Evolutionary conservation across 2,888 invertebrate genomes (phyloP), one percentile per base, ranked within the genome.

Genomic region (Xestoiulus laeticollis): DNA sequence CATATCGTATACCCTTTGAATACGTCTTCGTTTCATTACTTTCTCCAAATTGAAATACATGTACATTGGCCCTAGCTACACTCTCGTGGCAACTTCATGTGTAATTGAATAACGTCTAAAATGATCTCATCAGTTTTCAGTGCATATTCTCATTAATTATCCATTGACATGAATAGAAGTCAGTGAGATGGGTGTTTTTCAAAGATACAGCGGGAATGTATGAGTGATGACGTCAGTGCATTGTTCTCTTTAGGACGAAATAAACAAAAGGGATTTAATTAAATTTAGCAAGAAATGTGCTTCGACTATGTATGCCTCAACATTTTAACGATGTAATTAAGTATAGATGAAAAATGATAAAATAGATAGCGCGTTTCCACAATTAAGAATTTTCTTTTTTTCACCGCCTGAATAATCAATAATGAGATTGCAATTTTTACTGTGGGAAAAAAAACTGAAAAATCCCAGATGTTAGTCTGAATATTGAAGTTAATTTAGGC

Each of bases 181-280:
- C 22, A 68, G 68, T 68, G n/a, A 22, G 68, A 68, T 26, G 68
- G 22, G 68, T 68, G 22, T 22, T 68, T 68, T 22, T 68, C 4
- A 22, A 22, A 68, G 22, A 68, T 68, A 22, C 22, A 22, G 68
- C 68, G 22, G 68, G 68, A 26, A 68, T 68, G 68, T 68, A 8
- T 26, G n/a, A 68, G 68, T 68, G 68, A 22, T 68, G 68, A 68
- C 68, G 68, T 68, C 6, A 68, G 22, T 6, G 68, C 68, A 68
- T 68, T 68, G 68, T 68, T 68, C 68, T 22, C 68, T 68, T 26
- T 26, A 68, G 68, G 68, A 19, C 68, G 68, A 68, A 68, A 68
- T 68, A 68, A 68, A 68, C 68, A 68, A 68, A 68, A 68, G 68
- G 26, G 68, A 68, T 68, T 68, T 68, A 68, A 68, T 68, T 68